A percentile compares a stretch with the other conserved stretches of the same genome.
Evolutionary conservation across 2,113 vertebrate species (phyloP).

Genomic region (Procavia capensis): DNA sequence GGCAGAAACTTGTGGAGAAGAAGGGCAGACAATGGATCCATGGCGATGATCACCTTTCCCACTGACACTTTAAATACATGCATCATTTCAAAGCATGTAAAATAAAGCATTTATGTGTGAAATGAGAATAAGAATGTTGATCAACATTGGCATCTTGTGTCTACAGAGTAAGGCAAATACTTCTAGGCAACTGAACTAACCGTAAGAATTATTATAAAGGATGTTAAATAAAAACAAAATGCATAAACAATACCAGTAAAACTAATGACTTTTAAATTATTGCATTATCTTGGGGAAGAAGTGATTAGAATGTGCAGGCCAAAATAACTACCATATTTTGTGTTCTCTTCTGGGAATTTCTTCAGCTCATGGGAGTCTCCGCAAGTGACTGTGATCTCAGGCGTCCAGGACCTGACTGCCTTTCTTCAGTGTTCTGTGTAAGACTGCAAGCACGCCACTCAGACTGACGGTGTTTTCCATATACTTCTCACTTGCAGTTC

Average conservation of each 20-base stretch:
- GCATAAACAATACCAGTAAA: neutral
- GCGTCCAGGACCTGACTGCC: neutral
- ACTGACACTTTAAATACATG: slow-evolving; percentile 52
- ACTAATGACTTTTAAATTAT: slow-evolving; percentile 40
- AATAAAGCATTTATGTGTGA: slow-evolving; percentile 16
- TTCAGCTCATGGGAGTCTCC: slow-evolving; percentile 50
- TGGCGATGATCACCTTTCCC: slow-evolving; percentile 60
- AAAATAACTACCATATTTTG: neutral
- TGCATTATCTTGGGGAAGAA: slow-evolving; percentile 15
- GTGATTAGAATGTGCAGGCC: neutral
- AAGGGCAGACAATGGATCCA: slow-evolving; percentile 47
- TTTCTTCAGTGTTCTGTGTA: slow-evolving; percentile 15
- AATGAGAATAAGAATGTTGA: slow-evolving; percentile 36
- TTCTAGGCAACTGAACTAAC: slow-evolving; percentile 9
- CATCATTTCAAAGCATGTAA: slow-evolving; percentile 53
- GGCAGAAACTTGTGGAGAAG: neutral
- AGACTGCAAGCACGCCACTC: slow-evolving; percentile 55
- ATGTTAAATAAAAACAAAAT: neutral
- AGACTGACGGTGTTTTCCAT: slow-evolving; percentile 62
- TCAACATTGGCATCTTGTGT: neutral
- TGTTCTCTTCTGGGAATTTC: slow-evolving; percentile 23
- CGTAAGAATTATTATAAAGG: slow-evolving; percentile 1
- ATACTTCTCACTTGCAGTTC: slow-evolving; percentile 53
- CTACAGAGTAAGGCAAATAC: neutral
- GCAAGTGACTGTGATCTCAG: slow-evolving; percentile 22